Evolutionary conservation across 2,888 invertebrate species (phyloP).

Genomic region (Zonitis immaculata): DNA sequence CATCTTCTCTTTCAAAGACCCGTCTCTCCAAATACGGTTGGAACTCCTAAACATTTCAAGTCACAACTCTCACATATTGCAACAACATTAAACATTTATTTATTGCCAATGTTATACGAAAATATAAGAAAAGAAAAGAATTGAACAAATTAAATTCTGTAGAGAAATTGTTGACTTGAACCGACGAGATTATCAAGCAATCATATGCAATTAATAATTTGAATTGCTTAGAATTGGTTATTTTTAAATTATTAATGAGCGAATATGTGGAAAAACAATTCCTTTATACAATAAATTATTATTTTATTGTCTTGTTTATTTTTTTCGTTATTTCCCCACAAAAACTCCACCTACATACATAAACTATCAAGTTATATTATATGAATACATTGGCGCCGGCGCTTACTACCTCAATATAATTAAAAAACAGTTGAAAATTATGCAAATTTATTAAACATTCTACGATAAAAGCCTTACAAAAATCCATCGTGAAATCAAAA

Average conservation of each 20-base stretch:
- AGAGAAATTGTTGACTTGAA: neutral
- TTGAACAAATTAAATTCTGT: neutral
- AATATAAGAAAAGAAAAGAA: constrained; percentile 28
- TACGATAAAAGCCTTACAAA: neutral
- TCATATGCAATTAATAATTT: too few species aligned
- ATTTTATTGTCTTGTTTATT: neutral
- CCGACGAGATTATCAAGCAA: too few species aligned
- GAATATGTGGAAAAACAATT: too few species aligned
- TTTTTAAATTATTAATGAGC: too few species aligned
- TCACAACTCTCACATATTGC: constrained; percentile 39
- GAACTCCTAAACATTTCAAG: constrained; percentile 29
- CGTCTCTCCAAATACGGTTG: constrained; percentile 40
- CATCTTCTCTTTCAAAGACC: constrained; percentile 35
- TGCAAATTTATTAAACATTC: neutral
- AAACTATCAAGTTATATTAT: neutral
- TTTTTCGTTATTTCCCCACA: neutral
- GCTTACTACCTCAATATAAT: neutral
- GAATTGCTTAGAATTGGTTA: too few species aligned
- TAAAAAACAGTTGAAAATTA: neutral
- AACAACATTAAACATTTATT: constrained; percentile 44
- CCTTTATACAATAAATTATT: neutral
- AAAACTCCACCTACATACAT: neutral
- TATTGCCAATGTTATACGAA: constrained; percentile 40
- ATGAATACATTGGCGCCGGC: neutral
- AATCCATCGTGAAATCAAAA: too few species aligned